Evolutionary conservation across 2,888 invertebrate genomes (phyloP), one percentile per base, ranked within the genome.

Genomic region (Eudemis profundana): DNA sequence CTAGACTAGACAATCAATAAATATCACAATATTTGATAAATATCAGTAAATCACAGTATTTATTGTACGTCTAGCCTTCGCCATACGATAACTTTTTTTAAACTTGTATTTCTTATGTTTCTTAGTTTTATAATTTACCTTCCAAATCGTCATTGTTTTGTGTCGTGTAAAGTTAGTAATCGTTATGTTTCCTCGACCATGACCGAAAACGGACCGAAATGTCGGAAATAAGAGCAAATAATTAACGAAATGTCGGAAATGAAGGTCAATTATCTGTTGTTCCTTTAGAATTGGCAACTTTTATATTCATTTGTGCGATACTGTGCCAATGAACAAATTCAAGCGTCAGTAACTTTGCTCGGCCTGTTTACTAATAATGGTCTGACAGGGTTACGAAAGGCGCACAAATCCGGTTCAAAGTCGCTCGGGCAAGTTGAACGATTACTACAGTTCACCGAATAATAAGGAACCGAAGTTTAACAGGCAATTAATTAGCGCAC

Each of bases 391-490:
- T 64, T 53, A 46, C 51, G 59, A 60, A 60, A 59, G 46, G 15
- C 21, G 42, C 36, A 53, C 59, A 60, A 65, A 60, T 60, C 65
- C 65, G 65, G 65, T 29, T 53, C 40, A 38, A 53, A 60, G 60
- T 51, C 33, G 50, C 17, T 40, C 19, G 38, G 46, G 21, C 65
- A 27, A 47, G 40, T 65, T 65, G 46, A 53, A 60, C 40, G 59
- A 65, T 53, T 65, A 57, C 56, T 63, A 53, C 46, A 65, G 60
- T 59, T 53, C 53, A 59, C 44, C 44, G 46, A 65, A 65, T 65
- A 50, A 57, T 50, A 59, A 60, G 65, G 65, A 65, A 65, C 65
- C 60, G 40, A 65, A 50, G 59, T 53, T 60, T 60, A 65, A 60
- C 53, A 36, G 53, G 59, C 60, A 59, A 65, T 60, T 65, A 60